Evolutionary conservation across 2,888 invertebrate genomes (phyloP), one percentile per base, ranked within the genome.

Genomic region (Proisotoma minuta): DNA sequence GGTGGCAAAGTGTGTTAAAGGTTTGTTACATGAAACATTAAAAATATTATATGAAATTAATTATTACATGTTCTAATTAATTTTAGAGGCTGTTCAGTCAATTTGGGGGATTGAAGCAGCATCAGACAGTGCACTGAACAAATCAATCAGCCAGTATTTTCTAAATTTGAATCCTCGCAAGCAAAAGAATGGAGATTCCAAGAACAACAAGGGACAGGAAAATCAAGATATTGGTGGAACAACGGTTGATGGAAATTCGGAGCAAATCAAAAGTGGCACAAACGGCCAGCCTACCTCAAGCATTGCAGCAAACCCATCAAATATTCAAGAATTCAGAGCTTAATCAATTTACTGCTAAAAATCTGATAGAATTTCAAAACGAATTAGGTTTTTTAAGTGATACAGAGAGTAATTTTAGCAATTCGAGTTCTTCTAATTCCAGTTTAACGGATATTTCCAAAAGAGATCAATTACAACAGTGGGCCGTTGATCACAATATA

Each of bases 401-500:
- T n/a, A n/a, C n/a, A n/a, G n/a, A n/a, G n/a, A n/a, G n/a, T n/a
- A n/a, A n/a, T n/a, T n/a, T n/a, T n/a, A n/a, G n/a, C n/a, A n/a
- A n/a, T n/a, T n/a, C n/a, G n/a, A n/a, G n/a, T n/a, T n/a, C n/a
- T n/a, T n/a, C n/a, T n/a, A n/a, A n/a, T n/a, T n/a, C n/a, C n/a
- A n/a, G n/a, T n/a, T n/a, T n/a, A n/a, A n/a, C n/a, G n/a, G n/a
- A n/a, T n/a, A n/a, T n/a, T n/a, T 34, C 49, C 5, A 49, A 49
- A 22, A 4, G 5, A 22, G 4, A 22, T 8, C 5, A 22, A 5
- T 49, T 49, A 23, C 5, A 24, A 22, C 10, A 49, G 3, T 49
- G 52, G 29, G 24, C 20, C 5, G 28, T 52, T 5, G 10, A 27
- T 15, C 51, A 59, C 23, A 59, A 59, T 22, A 52, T 59, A 10